A percentile compares a stretch with the other conserved stretches of the same genome.
These are phyloP conservation scores for Gallirallus australis DNA, from an alignment of 2,797 vertebrate genomes.

Conservation along the genomic window DNA sequence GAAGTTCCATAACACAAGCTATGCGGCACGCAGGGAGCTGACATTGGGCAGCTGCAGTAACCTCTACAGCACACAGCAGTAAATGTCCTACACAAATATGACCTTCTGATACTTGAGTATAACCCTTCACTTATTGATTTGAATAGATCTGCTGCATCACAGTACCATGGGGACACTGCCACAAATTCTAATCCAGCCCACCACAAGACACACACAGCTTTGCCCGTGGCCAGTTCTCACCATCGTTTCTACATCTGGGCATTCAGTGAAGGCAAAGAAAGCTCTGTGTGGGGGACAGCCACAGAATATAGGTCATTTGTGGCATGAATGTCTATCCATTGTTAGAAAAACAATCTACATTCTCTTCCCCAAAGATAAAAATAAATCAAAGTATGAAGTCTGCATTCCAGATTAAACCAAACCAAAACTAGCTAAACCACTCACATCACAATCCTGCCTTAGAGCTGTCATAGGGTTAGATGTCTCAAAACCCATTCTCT, in stretches of 20 bases:
- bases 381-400: constrained; percentile 10
- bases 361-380: constrained; percentile 53
- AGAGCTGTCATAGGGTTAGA: background rate
- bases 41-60: background rate
- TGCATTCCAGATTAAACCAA: background rate
- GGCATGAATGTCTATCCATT: background rate
- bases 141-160: background rate
- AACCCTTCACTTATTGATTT: background rate
- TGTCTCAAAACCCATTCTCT: background rate
- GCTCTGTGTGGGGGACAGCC: background rate
- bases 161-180: background rate
- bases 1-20: background rate
- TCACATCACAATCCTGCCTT: background rate
- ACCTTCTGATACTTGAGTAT: background rate
- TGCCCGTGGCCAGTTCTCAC: background rate
- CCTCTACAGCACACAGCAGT: background rate
- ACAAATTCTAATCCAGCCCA: background rate
- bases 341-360: constrained; percentile 29
- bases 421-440: constrained; percentile 10
- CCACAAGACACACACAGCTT: background rate
- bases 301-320: constrained; percentile 27
- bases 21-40: background rate
- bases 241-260: background rate
- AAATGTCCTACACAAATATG: background rate
- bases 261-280: background rate